Percentiles rank a stretch among this genome's conserved stretches.
phyloP scores from a whole-genome alignment of 2,113 vertebrate genomes.

The Mustelus asterias region DNA sequence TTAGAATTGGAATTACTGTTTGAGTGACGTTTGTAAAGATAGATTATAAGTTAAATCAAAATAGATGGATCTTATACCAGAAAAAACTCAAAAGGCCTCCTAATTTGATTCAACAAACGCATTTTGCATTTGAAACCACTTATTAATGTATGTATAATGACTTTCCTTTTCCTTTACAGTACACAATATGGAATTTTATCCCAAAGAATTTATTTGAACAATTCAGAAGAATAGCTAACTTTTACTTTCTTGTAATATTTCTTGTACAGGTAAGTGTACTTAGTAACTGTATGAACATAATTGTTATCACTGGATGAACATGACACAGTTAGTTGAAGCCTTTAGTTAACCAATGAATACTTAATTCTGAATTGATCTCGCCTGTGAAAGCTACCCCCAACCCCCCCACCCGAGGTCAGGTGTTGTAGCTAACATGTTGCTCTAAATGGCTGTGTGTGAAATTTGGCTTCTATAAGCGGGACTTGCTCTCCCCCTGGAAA shows the following conservation, averaged over 20 bases:
- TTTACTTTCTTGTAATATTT: constrained; percentile 99
- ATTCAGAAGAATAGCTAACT: constrained; percentile 97
- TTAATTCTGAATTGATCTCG: background rate
- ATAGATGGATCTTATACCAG: background rate
- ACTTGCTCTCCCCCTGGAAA: background rate
- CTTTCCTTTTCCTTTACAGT: constrained; percentile 57
- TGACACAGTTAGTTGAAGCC: background rate
- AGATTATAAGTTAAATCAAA: background rate
- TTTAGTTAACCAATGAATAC: background rate
- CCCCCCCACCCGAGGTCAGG: no score
- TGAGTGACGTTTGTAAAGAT: background rate
- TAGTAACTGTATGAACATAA: background rate
- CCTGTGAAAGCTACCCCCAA: no score
- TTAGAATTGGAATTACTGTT: background rate
- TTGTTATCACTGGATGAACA: background rate
- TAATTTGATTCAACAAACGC: background rate
- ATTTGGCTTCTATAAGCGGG: background rate
- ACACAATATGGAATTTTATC: constrained; percentile 96
- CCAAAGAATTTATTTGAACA: constrained; percentile 98
- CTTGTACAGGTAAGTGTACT: constrained; percentile 86
- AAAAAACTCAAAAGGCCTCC: background rate
- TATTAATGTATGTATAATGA: background rate
- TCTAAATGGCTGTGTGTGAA: background rate
- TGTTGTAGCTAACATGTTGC: background rate
- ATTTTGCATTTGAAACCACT: constrained; percentile 16